phyloP scores from a whole-genome alignment of 2,888 invertebrate species.

The Chrysodeixis includens region DNA sequence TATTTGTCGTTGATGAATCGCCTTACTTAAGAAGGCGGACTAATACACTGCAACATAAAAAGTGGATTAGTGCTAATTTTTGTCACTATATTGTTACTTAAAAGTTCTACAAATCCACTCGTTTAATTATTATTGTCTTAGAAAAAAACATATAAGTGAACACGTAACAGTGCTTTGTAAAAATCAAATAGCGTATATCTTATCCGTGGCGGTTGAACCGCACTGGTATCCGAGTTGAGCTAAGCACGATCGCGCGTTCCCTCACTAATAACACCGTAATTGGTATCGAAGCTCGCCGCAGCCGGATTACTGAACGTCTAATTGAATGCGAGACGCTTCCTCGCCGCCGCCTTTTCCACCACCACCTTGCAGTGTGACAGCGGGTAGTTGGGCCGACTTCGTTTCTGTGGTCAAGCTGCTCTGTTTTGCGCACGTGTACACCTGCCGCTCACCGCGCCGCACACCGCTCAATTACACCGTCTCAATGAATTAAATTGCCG shows the following conservation, averaged over 20 bases:
- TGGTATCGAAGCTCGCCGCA: conserved; percentile 88
- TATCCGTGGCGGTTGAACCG: conserved; percentile 49
- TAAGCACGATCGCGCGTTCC: conserved; percentile 76
- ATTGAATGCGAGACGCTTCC: conserved; percentile 87
- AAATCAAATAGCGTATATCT: conserved; percentile 63
- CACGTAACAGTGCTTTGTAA: conserved; percentile 48
- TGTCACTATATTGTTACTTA: neutral
- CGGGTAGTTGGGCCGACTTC: conserved; percentile 68
- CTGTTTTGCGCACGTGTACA: conserved; percentile 82
- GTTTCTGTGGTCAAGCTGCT: conserved; percentile 85
- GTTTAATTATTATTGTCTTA: too few relatives aligned
- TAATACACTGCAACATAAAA: conserved; percentile 14
- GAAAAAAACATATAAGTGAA: conserved; percentile 3
- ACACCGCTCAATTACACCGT: conserved; percentile 79
- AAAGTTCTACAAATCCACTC: too few relatives aligned
- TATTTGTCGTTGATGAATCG: conserved; percentile 69
- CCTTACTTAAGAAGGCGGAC: conserved; percentile 54
- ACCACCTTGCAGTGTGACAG: conserved; percentile 68
- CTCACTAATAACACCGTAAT: conserved; percentile 88
- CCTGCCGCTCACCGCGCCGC: conserved; percentile 59
- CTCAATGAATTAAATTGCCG: conserved; percentile 84
- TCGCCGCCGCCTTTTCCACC: conserved; percentile 66
- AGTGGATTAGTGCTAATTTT: neutral
- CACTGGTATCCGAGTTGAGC: conserved; percentile 67
- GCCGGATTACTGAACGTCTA: conserved; percentile 89